Base-by-base conservation (phyloP, 92 coral and sea anemone genomes). In the Epizoanthus scotinus region DNA sequence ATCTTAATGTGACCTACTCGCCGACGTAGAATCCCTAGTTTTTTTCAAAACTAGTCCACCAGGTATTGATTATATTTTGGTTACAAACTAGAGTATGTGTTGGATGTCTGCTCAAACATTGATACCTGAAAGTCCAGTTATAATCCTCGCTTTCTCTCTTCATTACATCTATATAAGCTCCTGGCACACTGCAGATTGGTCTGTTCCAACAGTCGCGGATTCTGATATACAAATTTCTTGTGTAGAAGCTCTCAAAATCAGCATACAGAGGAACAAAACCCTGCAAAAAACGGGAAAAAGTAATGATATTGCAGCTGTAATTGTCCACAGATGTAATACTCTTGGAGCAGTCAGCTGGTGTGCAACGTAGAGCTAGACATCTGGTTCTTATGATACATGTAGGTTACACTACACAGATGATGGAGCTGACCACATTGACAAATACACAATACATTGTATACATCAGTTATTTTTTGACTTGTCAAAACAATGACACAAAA, bases 231-330 rank as follows among this genome's bases (percentile, higher is more conserved):
- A 95, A 89, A 58, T 95, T 95, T 59, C 99, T 87, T 21, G 99
- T 89, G 82, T 88, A 95, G 81, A 95, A 95, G 68, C 98, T 95
- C 89, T 95, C 99, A 91, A 95, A 95, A 77, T 94, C 97, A 52
- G 97, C 87, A 90, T 95, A 93, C 24, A 95, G 82, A 10, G 98
- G 98, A 42, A 95, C 95, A 90, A 95, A 95, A 0, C 98, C 98
- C 98, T 95, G 67, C 21, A 36, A 82, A 38, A 64, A 28, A 66
- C 52, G 84, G 63, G 20, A n/a, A 57, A 73, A 38, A 52, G 29
- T 67, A 64, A 64, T 60, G 8, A 18, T 7, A 38, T 63, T 18
- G 13, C 12, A 47, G 65, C 49, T 49, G 26, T 34, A 67, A 25
- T 38, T 21, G 8, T 24, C 6, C n/a, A 22, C 34, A 7, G n/a